Evolutionary conservation across 2,113 vertebrate genomes (phyloP), one percentile per base, ranked within the genome.

Genomic region (Poeciliopsis occidentalis): DNA sequence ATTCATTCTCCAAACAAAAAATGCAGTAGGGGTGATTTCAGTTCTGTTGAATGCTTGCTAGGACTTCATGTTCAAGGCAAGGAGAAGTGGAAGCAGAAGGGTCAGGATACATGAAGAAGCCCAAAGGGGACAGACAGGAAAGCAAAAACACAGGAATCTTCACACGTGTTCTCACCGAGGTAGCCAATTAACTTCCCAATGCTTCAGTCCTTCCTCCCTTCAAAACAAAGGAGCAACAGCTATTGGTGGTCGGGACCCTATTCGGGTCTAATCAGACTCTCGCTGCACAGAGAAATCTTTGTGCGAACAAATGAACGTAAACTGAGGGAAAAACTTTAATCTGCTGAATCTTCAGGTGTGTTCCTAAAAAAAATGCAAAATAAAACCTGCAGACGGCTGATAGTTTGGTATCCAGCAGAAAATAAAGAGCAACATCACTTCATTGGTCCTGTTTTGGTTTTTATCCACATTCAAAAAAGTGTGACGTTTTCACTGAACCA

Each of bases 121-220:
- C 44, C 31, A 76, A 70, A 77, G 65, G 51, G 65, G 54, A 61
- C 3, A 41, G 65, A 63, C 29, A 76, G 66, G 24, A 62, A 71
- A 27, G 27, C 27, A 47, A 63, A 37, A 72, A 63, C 87, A 92
- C 83, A 90, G 82, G 76, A 87, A 72, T 86, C 76, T 76, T 83
- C 79, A 92, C 87, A 85, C 67, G 76, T 69, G 74, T 73, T 92
- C 93, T 94, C 91, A 94, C 93, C 93, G 93, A 83, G 91, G 89
- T 63, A 90, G 90, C 90, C 93, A 92, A 92, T 64, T 92, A 90
- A 94, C 87, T 88, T 94, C 93, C 88, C 91, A 93, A 77, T 90
- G 85, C 89, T 94, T 94, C 90, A 92, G 88, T 89, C 93, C 92
- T 77, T 94, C 92, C 88, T 94, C 92, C 93, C 93, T 94, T 94